These are phyloP conservation scores for Epinephelus cyanopodus DNA, from an alignment of 2,113 vertebrate genomes.

Conservation along the genomic window DNA sequence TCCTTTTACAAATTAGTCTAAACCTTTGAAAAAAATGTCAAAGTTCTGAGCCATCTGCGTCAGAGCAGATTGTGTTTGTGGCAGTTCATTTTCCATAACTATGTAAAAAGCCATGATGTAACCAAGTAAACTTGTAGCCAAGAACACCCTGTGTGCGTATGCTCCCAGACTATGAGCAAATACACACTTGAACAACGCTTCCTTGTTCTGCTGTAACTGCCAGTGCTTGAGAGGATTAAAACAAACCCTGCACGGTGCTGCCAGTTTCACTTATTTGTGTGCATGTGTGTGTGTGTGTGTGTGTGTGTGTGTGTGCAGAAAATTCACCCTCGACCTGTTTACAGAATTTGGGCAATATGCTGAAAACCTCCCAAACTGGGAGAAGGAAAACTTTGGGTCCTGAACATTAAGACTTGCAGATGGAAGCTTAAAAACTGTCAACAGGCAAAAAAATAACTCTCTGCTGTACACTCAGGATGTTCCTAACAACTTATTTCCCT, in stretches of 20 bases:
- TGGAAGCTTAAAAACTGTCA: not conserved
- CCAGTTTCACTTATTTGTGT: conserved; percentile 64
- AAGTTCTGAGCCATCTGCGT: conserved; percentile 47
- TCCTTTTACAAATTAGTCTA: conserved; percentile 33
- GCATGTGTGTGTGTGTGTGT: conserved; percentile 48
- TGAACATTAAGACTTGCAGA: not conserved
- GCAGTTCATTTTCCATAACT: conserved; percentile 79
- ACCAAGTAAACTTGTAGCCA: conserved; percentile 68
- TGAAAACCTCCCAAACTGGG: conserved; percentile 22
- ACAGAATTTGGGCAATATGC: conserved; percentile 37
- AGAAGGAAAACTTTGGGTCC: conserved; percentile 13
- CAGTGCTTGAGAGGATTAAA: conserved; percentile 80
- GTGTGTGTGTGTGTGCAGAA: conserved; percentile 35
- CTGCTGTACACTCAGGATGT: not conserved
- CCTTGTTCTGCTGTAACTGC: conserved; percentile 81
- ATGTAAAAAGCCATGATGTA: conserved; percentile 81
- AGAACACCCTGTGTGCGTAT: conserved; percentile 76
- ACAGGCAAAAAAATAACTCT: not conserved
- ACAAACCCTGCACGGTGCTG: conserved; percentile 68
- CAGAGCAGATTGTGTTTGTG: conserved; percentile 68
- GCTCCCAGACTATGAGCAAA: conserved; percentile 81
- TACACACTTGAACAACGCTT: conserved; percentile 80
- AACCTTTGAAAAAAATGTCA: conserved; percentile 41
- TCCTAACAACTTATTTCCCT: no score
- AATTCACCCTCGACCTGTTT: conserved; percentile 54